Percentiles rank a stretch among this genome's conserved stretches.
phyloP scores from a whole-genome alignment of 92 coral and sea anemone genomes.

The Chrysogorgia sp. region DNA sequence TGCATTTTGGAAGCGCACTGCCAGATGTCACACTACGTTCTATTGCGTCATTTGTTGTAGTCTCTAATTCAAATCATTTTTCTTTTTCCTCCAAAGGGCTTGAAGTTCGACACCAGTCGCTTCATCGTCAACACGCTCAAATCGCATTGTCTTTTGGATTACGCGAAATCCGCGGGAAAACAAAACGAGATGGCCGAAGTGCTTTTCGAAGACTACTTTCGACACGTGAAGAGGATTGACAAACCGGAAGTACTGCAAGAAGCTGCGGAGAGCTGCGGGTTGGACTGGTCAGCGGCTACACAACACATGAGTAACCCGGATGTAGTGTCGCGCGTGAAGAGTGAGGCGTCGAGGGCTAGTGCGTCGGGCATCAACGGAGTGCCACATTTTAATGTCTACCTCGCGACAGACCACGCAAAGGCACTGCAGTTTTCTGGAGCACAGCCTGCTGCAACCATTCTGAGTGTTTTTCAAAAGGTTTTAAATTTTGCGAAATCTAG shows the following conservation, averaged over 20 bases:
- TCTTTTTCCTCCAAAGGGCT: constrained; percentile 64
- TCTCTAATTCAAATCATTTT: background rate
- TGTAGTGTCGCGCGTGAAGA: constrained; percentile 68
- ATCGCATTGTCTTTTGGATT: constrained; percentile 94
- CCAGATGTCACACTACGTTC: background rate
- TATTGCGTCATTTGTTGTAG: background rate
- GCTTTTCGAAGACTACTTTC: constrained; percentile 75
- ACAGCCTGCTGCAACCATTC: constrained; percentile 79
- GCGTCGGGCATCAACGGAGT: constrained; percentile 77
- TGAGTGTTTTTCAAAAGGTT: constrained; percentile 68
- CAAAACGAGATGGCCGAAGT: constrained; percentile 87
- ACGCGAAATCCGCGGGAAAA: constrained; percentile 75
- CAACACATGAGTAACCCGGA: constrained; percentile 70
- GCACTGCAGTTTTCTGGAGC: constrained; percentile 86
- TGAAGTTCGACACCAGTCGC: constrained; percentile 71
- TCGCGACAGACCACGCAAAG: constrained; percentile 48
- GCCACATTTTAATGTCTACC: constrained; percentile 72
- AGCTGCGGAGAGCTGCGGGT: constrained; percentile 71
- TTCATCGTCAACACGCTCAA: constrained; percentile 78
- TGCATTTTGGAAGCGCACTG: no score
- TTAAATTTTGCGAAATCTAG: constrained; percentile 70
- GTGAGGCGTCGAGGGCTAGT: constrained; percentile 71
- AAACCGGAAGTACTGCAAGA: constrained; percentile 60
- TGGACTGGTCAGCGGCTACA: constrained; percentile 63
- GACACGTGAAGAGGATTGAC: constrained; percentile 76